Conservation (phyloP, 2,888 invertebrate species). For the Apocheima hispidaria region DNA sequence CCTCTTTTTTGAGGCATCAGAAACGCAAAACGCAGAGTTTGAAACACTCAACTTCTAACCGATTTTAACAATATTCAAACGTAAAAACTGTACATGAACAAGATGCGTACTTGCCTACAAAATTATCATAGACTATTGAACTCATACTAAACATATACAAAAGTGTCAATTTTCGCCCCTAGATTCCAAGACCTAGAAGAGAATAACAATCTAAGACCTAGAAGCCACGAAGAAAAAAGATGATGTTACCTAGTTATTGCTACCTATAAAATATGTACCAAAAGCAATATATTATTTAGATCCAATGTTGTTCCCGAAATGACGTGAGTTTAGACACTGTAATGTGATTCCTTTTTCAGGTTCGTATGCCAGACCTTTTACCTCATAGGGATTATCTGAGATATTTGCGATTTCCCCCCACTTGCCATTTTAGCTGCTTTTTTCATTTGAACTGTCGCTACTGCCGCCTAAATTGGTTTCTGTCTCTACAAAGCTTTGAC, state of each 20-base stretch:
- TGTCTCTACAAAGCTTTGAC: conserved; percentile 29
- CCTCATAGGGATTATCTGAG: conserved; percentile 45
- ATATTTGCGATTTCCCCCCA: conserved; percentile 45
- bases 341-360: conserved; percentile 4
- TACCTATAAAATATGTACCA: too few species aligned
- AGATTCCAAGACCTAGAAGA: too few species aligned
- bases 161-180: too few species aligned
- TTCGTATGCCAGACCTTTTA: conserved; percentile 38
- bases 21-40: conserved; percentile 12
- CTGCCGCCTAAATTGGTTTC: conserved; percentile 41
- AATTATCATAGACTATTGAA: too few species aligned
- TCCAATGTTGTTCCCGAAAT: not conserved
- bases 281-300: too few species aligned
- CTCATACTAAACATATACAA: too few species aligned
- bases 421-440: conserved; percentile 44
- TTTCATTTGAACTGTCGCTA: conserved; percentile 38
- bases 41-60: not conserved
- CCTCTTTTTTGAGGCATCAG: conserved; percentile 20
- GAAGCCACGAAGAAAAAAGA: too few species aligned
- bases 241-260: too few species aligned
- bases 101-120: too few species aligned
- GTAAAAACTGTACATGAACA: too few species aligned
- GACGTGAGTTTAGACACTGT: conserved; percentile 17
- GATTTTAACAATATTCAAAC: too few species aligned
- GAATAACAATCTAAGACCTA: too few species aligned